Conservation (phyloP, 2,888 invertebrate genomes). For the Pycnomerus fuliginosus region DNA sequence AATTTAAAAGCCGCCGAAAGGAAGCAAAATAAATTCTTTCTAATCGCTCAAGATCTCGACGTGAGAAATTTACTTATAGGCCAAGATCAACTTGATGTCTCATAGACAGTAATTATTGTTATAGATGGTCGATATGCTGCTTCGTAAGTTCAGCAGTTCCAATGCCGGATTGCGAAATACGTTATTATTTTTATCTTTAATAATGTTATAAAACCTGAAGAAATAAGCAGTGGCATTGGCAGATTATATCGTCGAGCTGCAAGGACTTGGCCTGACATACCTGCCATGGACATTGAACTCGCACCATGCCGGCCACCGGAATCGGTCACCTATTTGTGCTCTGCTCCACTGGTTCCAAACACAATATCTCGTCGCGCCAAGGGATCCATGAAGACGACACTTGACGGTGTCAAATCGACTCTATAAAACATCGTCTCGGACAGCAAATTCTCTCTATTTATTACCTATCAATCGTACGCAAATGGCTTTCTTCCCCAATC, state of each 20-base stretch:
- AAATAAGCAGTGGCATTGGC: constrained; percentile 13
- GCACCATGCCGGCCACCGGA: constrained; percentile 25
- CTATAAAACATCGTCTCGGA: constrained; percentile 4
- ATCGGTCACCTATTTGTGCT: constrained; percentile 29
- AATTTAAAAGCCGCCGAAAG: no score
- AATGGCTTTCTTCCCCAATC: constrained; percentile 25
- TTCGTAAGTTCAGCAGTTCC: no score
- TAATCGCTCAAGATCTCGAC: no score
- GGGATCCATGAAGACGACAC: constrained; percentile 19
- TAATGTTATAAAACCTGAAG: constrained; percentile 6
- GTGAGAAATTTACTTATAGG: no score
- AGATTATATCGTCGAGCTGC: constrained; percentile 10
- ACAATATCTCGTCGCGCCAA: constrained; percentile 18
- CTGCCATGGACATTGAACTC: constrained; percentile 29
- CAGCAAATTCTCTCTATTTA: constrained; percentile 17
- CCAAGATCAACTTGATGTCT: no score
- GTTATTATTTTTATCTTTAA: constrained; percentile 18
- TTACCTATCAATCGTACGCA: constrained; percentile 24
- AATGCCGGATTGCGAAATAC: no score
- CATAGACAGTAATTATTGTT: no score
- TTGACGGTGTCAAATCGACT: constrained; percentile 15
- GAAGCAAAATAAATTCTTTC: no score
- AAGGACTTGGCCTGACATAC: constrained; percentile 29
- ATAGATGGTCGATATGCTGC: no score
- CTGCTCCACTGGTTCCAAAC: constrained; percentile 17